Base-by-base conservation (phyloP, 2,888 invertebrate species). In the Stenolophus ochropezus region DNA sequence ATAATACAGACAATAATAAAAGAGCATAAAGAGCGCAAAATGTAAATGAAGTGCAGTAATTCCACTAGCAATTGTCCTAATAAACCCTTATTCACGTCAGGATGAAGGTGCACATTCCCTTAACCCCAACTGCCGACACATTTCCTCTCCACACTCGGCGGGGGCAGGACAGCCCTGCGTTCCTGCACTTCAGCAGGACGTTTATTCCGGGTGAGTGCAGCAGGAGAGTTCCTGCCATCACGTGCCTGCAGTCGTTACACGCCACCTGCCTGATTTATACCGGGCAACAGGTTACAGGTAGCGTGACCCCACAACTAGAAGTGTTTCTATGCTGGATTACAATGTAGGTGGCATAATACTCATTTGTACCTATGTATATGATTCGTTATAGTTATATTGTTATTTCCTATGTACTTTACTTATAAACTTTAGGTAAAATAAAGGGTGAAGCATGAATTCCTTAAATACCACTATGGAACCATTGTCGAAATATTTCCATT, bases 141-240 rank as follows among this genome's bases (percentile, higher is more conserved):
- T 20, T 11, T 56, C 16, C 56, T 8, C 51, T 56, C 20, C 56
- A 56, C 56, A 56, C 20, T 20, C 56, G 18, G 21, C 18, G 16
- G 33, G 33, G 25, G 5, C 56, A 25, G 33, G 58, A 21, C 33
- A 0, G 11, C 33, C 33, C 11, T 42, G 73, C 23, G 18, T 27
- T 77, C 21, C n/a, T n/a, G 77, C 61, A 61, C 20, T 42, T 23
- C 21, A 16, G 11, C 33, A 6, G 4, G 11, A 11, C 71, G 79
- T 80, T 80, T 80, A 80, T 80, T 80, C 79, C 79, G 27, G 71
- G 20, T 80, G 79, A 80, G 27, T 80, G 79, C 79, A 33, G 23
- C 56, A 71, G 58, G 61, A 61, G 56, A 18, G 49, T 47, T 8
- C 21, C 20, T 49, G 47, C 25, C 71, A 80, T 80, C 79, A 80